Percentiles rank a stretch among this genome's conserved stretches.
Conservation (phyloP, 2,113 vertebrate species). For the Trematomus loennbergii region DNA sequence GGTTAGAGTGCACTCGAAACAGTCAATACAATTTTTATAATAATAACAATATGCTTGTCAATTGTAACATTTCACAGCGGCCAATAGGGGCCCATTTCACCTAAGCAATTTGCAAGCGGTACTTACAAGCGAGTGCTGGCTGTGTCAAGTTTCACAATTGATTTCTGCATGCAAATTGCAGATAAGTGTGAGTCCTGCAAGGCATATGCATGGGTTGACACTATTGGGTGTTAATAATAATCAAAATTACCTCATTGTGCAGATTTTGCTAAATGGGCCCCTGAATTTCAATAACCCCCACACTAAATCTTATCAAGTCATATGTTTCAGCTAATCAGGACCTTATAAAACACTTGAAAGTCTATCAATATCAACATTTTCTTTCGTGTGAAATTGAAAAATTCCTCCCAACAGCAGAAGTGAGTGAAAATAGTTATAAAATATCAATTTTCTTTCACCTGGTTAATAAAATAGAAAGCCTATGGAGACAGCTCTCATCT, state of each 20-base stretch:
- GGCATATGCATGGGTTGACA: neutral
- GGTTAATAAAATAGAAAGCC: neutral
- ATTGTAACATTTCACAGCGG: too few species aligned
- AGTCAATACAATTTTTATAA: too few species aligned
- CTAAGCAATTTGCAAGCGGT: too few species aligned
- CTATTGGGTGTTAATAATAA: too few species aligned
- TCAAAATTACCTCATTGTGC: neutral
- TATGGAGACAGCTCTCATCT: neutral
- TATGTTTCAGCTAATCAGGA: neutral
- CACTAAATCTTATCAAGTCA: neutral
- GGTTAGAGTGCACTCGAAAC: too few species aligned
- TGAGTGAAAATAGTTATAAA: neutral
- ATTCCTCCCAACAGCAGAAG: neutral
- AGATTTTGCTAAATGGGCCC: neutral
- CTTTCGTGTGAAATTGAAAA: conserved; percentile 1
- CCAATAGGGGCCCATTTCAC: too few species aligned
- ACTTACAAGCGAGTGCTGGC: neutral
- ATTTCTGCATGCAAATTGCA: neutral
- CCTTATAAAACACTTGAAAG: neutral
- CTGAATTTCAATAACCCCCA: neutral
- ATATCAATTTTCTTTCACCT: conserved; percentile 1
- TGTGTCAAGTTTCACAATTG: neutral
- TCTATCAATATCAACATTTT: neutral
- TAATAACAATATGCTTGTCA: too few species aligned
- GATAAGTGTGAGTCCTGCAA: neutral